phyloP scores from a whole-genome alignment of 2,113 vertebrate genomes.

The Psilopsiagon aymara region DNA sequence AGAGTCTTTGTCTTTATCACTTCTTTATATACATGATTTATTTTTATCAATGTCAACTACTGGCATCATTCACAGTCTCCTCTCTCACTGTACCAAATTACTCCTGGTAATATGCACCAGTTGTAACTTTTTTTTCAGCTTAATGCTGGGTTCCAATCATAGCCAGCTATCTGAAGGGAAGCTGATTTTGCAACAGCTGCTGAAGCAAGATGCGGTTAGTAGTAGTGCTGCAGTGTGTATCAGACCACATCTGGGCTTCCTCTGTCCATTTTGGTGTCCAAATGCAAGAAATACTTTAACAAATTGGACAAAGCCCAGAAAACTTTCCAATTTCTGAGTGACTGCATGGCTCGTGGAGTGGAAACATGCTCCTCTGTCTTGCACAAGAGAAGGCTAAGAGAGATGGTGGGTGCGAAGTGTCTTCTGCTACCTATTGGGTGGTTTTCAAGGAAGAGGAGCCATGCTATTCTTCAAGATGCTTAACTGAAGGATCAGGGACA shows the following conservation, averaged over 20 bases:
- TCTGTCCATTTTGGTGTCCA: background rate
- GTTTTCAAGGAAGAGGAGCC: background rate
- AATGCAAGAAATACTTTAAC: background rate
- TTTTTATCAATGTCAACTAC: background rate
- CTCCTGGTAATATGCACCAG: background rate
- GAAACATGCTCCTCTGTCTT: rapidly evolving
- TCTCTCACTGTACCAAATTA: background rate
- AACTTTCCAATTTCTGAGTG: background rate
- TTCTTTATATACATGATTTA: background rate
- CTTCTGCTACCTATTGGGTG: background rate
- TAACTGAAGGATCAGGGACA: background rate
- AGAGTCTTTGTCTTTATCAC: background rate
- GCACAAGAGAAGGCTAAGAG: background rate
- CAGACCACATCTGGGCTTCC: background rate
- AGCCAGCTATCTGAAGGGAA: background rate
- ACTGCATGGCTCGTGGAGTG: rapidly evolving
- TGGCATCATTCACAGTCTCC: background rate
- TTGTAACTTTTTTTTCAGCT: background rate
- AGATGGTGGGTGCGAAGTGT: background rate
- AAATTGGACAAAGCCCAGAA: background rate
- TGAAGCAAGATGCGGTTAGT: background rate
- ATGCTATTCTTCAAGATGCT: background rate
- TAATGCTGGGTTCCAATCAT: background rate
- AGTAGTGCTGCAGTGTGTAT: background rate
- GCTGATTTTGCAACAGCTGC: background rate